Percentiles rank a stretch among this genome's conserved stretches.
Conservation (phyloP, 2,797 vertebrate species). For the Anas flavirostris region DNA sequence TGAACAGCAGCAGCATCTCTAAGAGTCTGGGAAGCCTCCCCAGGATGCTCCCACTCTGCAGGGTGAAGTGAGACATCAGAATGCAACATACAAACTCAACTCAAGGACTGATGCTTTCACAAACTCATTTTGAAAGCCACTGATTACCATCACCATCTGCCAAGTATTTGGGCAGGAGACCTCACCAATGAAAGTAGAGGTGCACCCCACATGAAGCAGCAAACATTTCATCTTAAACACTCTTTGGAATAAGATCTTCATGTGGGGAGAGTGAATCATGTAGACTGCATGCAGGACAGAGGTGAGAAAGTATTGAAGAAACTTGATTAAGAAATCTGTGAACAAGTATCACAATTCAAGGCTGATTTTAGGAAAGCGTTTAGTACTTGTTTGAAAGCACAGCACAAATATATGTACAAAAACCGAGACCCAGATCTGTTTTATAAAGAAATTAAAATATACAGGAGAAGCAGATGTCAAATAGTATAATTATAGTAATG, state of each 20-base stretch:
- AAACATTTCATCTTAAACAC: background rate
- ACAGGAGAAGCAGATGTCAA: background rate
- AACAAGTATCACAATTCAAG: background rate
- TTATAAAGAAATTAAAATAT: background rate
- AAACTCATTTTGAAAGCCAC: background rate
- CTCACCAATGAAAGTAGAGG: background rate
- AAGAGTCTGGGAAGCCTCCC: background rate
- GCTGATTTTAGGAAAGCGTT: background rate
- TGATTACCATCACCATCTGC: background rate
- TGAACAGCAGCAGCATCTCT: background rate
- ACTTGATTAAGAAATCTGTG: background rate
- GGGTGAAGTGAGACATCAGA: background rate
- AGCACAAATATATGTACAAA: background rate
- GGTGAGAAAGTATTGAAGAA: background rate
- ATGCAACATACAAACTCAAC: rapidly evolving
- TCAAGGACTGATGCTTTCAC: background rate
- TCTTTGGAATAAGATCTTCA: background rate
- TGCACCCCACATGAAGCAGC: background rate
- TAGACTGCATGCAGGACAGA: background rate
- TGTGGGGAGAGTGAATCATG: background rate
- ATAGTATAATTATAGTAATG: background rate
- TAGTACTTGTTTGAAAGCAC: background rate
- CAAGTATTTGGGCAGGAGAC: background rate
- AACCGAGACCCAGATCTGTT: background rate
- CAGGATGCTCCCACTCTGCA: background rate